phyloP scores from a whole-genome alignment of 2,113 vertebrate species.

The Cavia porcellus region DNA sequence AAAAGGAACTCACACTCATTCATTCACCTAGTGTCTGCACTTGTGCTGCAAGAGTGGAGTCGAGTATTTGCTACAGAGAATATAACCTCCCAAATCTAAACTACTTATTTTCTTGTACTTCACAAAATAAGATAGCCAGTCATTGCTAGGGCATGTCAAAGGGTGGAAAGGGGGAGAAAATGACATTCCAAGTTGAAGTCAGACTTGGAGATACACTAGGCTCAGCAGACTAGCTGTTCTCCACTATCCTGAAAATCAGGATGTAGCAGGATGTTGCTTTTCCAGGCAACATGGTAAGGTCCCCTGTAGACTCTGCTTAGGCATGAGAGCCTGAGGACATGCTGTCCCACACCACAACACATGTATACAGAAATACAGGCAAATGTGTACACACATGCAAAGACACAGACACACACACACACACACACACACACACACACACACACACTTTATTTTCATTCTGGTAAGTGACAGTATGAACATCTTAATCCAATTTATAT shows the following conservation, averaged over 20 bases:
- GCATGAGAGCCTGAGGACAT: background rate
- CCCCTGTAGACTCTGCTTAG: background rate
- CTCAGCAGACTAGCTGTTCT: background rate
- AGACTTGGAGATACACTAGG: background rate
- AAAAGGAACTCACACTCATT: background rate
- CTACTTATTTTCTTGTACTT: background rate
- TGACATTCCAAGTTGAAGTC: background rate
- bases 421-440: background rate
- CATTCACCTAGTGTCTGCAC: background rate
- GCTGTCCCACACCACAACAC: background rate
- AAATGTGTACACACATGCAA: background rate
- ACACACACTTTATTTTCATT: background rate
- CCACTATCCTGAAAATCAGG: background rate
- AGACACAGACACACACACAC: rapidly evolving
- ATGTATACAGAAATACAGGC: background rate
- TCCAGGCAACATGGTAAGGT: background rate
- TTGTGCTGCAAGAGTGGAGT: background rate
- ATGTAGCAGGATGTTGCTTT: background rate
- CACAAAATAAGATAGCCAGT: background rate
- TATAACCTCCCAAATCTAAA: background rate
- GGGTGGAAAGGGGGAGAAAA: background rate
- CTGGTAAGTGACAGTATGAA: background rate
- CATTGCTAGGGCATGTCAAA: no score
- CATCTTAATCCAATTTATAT: background rate
- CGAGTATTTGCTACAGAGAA: background rate